Evolutionary conservation across 2,888 invertebrate genomes (phyloP), one percentile per base, ranked within the genome.

Genomic region (Pelosia muscerda): DNA sequence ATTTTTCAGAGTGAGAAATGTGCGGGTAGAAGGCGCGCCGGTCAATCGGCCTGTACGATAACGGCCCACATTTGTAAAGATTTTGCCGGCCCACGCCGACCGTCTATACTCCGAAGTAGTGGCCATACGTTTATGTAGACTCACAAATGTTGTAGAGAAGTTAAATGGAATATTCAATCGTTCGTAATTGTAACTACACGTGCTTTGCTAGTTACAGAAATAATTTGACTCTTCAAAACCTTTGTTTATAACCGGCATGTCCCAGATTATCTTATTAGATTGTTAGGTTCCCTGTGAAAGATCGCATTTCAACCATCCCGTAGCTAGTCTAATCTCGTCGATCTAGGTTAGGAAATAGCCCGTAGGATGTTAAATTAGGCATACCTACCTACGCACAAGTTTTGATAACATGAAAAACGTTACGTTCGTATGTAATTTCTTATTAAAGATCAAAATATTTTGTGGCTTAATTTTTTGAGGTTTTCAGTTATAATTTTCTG

Each of bases 1-100:
- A 95, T 95, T 95, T 95, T 95, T 95, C 94, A 95, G 91, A 88
- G 92, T 92, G 92, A 92, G 92, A 89, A 90, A 92, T 90, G 88
- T 83, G 83, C 85, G 88, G 88, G 80, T 82, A 84, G 81, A 76
- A 66, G 77, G 76, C 75, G 78, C 81, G 84, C 87, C 91, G 93
- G 93, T 94, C 94, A 94, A 93, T 94, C 93, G 93, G 92, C 83
- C 91, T 86, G 86, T 80, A 86, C 93, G 94, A 94, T 95, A 94
- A 93, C 93, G 90, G 87, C 87, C 77, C 89, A 90, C 95, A 94
- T 95, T 95, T 95, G 93, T 95, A 94, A 95, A 93, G 95, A 94
- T 95, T 94, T 94, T 86, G 90, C 87, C 85, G 88, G 87, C 86
- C 90, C 88, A 86, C 84, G 82, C 88, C 85, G 85, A 84, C 86